Evolutionary conservation across 2,113 vertebrate species (phyloP), one percentile per base, ranked within the genome.

Genomic region (Taurulus bubalis): DNA sequence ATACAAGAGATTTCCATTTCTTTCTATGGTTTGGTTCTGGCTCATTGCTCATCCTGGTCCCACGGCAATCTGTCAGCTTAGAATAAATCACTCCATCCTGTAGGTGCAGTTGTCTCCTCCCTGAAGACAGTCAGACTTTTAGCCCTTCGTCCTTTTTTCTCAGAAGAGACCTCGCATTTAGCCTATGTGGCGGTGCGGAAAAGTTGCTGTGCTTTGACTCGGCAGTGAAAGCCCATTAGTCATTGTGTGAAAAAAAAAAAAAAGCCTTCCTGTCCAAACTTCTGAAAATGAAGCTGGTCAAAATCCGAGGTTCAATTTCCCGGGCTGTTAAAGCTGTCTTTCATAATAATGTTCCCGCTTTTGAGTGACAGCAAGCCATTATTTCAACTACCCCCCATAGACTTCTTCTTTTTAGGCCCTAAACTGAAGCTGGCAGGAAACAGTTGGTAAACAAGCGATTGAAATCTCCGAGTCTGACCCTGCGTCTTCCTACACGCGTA

Each of bases 311-410:
- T 75, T 80, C 56, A 34, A 24, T 79, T 77, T 83, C 42, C 47
- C n/a, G 3, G 72, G 8, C 79, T 59, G 45, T 85, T 77, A 42
- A 64, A 79, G 28, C 70, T n/a, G 71, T 51, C 49, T 9, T 51
- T 51, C 56, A 72, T 40, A 66, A 73, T 73, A 84, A 85, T 40
- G 63, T 62, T 45, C 73, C 75, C 12, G 26, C 49, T 36, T 59
- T 79, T 89, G 75, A 88, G 55, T 73, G 89, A 76, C 77, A 62
- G 85, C 28, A 11, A 79, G 56, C 63, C 55, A 86, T 89, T 87
- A 79, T 86, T 86, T 76, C 51, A 80, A 14, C 75, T 62, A 8
- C 18, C 62, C 62, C 51, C 42, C 18, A 7, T 42, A 36, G 77
- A 80, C 56, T 32, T 75, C 6, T 49, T 49, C 16, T 49, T 20